A percentile compares a stretch with the other conserved stretches of the same genome.
Conservation (phyloP, 2,888 invertebrate genomes). For the Trypoxylon attenuatum region DNA sequence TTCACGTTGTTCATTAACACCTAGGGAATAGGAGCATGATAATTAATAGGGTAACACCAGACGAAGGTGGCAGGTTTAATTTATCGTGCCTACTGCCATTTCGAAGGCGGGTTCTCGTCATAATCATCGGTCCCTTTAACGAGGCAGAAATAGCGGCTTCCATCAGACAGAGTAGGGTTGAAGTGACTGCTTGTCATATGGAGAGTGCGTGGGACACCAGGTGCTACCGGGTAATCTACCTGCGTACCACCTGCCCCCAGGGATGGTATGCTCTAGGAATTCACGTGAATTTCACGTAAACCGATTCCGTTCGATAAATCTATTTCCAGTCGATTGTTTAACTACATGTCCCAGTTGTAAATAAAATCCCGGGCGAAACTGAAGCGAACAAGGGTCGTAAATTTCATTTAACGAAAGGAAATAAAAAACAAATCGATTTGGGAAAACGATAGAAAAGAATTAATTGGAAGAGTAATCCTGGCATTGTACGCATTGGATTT, state of each 20-base stretch:
- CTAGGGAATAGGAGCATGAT: too few relatives aligned
- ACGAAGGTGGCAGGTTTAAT: neutral
- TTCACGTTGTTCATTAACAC: too few relatives aligned
- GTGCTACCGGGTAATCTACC: conserved; percentile 47
- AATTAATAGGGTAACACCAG: too few relatives aligned
- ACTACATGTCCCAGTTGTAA: conserved; percentile 1
- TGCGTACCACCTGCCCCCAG: conserved; percentile 54
- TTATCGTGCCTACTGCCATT: neutral
- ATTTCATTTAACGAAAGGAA: conserved; percentile 13
- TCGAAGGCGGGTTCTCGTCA: neutral
- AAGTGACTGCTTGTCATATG: conserved; percentile 34
- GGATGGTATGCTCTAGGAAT: conserved; percentile 49
- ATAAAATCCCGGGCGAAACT: conserved; percentile 3
- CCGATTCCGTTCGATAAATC: neutral
- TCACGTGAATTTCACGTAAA: conserved; percentile 22
- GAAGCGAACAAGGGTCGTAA: neutral
- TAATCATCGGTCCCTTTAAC: conserved; percentile 28
- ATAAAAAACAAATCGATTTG: too few relatives aligned
- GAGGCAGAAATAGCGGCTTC: conserved; percentile 18
- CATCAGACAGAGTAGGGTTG: neutral
- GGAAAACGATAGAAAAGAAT: too few relatives aligned
- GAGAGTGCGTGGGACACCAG: conserved; percentile 44
- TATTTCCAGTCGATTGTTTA: conserved; percentile 8
- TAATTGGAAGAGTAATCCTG: too few relatives aligned
- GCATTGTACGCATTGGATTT: neutral